Conservation (phyloP, 1,140 invertebrate species). For the Neelides sp. region DNA sequence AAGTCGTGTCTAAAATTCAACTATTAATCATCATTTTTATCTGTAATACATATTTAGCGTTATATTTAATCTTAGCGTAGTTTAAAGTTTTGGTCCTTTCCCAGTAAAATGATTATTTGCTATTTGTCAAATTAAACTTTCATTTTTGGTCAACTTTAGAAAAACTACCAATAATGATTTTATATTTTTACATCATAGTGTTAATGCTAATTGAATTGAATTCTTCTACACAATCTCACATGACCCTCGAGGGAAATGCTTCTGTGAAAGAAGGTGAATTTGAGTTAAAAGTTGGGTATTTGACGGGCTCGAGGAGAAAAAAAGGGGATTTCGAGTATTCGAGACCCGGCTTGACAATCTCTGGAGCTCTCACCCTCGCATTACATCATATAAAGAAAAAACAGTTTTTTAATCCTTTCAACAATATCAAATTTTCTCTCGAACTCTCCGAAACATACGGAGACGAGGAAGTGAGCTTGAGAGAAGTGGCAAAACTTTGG, state of each 20-base stretch:
- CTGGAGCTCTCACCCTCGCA: constrained; percentile 73
- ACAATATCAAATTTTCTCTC: constrained; percentile 51
- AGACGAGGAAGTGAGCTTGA: constrained; percentile 70
- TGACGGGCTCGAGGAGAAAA: constrained; percentile 54
- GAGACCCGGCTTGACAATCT: constrained; percentile 56
- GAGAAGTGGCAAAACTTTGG: constrained; percentile 73
- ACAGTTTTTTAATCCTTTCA: constrained; percentile 16
- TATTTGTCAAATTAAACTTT: background rate
- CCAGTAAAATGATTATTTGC: background rate
- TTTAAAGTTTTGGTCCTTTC: too few species aligned
- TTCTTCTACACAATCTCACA: background rate
- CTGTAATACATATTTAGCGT: too few species aligned
- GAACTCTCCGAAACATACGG: constrained; percentile 83
- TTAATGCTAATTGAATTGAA: background rate
- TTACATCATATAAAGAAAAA: constrained; percentile 36
- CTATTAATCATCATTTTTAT: too few species aligned
- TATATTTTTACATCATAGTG: background rate
- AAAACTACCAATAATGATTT: background rate
- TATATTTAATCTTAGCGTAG: too few species aligned
- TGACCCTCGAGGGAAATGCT: background rate
- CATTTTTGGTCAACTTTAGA: background rate
- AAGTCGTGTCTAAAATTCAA: too few species aligned
- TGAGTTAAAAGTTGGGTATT: constrained; percentile 35
- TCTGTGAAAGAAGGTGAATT: constrained; percentile 8
- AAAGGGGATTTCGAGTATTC: constrained; percentile 48